Conservation (phyloP, 2,113 vertebrate species). For the Sphyrna mokarran region DNA sequence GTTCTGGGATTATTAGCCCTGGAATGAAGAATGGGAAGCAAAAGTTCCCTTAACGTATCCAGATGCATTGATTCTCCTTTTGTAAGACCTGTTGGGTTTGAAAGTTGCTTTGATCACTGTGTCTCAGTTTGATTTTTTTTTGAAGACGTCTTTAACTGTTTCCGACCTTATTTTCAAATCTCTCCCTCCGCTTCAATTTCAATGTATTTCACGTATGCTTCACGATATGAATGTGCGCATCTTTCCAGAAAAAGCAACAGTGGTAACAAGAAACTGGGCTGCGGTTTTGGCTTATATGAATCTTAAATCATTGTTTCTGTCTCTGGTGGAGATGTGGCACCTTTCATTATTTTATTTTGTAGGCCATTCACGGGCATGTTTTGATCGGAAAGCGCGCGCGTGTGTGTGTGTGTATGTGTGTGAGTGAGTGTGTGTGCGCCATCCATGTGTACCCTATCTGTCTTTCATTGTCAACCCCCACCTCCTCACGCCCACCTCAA, state of each 20-base stretch:
- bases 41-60: background rate
- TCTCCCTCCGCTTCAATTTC: background rate
- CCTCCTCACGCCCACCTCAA: background rate
- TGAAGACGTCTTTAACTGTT: background rate
- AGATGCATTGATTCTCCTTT: background rate
- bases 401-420: too few species aligned
- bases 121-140: background rate
- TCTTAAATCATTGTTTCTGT: background rate
- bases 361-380: background rate
- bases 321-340: background rate
- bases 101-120: background rate
- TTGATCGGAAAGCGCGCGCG: background rate
- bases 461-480: background rate
- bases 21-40: too few species aligned
- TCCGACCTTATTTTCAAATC: background rate
- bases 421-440: background rate
- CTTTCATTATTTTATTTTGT: background rate
- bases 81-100: background rate
- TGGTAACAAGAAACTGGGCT: background rate
- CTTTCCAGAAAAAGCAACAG: background rate
- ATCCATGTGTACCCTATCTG: background rate
- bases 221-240: background rate
- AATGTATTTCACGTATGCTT: constrained; percentile 11
- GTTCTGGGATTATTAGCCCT: too few species aligned
- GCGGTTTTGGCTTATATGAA: background rate